A percentile compares a stretch with the other conserved stretches of the same genome.
phyloP scores from a whole-genome alignment of 2,888 invertebrate species.

The Choristoneura rosaceana region DNA sequence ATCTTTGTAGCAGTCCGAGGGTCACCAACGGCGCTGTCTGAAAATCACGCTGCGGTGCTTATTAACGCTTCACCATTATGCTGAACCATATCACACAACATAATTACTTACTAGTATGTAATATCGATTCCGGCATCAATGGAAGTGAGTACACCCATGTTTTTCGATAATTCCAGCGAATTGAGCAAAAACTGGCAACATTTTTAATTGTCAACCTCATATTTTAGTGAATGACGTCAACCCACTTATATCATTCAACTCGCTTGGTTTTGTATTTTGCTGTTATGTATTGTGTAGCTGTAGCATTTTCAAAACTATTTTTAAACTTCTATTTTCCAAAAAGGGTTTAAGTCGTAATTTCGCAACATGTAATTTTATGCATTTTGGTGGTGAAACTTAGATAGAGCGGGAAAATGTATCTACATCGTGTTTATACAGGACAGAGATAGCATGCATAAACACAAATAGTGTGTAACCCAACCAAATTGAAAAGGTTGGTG shows the following conservation, averaged over 20 bases:
- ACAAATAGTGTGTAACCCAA: not conserved
- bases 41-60: no score
- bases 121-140: not conserved
- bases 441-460: slow-evolving; percentile 11
- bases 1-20: no score
- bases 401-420: slow-evolving; percentile 7
- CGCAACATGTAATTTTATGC: not conserved
- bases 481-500: not conserved
- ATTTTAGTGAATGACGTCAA: slow-evolving; percentile 23
- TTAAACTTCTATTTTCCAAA: no score
- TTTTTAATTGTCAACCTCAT: slow-evolving; percentile 5
- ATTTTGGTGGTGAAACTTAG: slow-evolving; percentile 5
- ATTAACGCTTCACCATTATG: no score
- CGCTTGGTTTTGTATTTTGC: not conserved
- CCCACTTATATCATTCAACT: not conserved
- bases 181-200: slow-evolving; percentile 3
- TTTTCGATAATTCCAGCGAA: not conserved
- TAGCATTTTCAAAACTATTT: no score
- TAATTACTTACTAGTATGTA: no score
- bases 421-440: not conserved
- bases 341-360: no score
- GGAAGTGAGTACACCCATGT: not conserved
- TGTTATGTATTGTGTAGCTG: not conserved
- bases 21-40: no score
- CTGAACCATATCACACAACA: no score